Base-by-base conservation (phyloP, 2,113 vertebrate species). In the Sceloporus tristichus region DNA sequence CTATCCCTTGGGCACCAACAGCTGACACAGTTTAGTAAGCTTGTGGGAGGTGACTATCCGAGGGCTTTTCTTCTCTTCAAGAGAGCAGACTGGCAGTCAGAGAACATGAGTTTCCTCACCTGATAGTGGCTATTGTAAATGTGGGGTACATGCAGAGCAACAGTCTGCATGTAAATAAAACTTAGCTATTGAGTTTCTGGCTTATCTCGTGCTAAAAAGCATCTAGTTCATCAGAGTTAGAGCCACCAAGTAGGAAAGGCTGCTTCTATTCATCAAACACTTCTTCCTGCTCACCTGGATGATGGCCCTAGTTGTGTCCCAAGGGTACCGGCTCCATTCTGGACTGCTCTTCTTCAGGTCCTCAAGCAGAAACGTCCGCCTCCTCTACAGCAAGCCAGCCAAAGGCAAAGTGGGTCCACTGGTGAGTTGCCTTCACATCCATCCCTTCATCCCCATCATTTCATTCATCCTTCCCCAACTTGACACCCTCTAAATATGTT, bases 301-400 rank as follows among this genome's bases (percentile, higher is more conserved):
- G 0, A 91, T 92, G 91, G 5, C 74, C 27, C 62, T 80, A 53
- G 0, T 82, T 76, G 66, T 1, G 38, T 18, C 0, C 1, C 48
- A 14, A 0, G 71, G 74, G 27, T 87, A 56, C 6, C 8, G 9
- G 48, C 85, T 93, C 62, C 29, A 82, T 70, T 56, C 74, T 38
- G 48, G 40, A 14, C 23, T 40, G 23, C 9, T 78, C 59, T 0
- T 6, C 70, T 73, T 84, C 19, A 42, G 85, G 34, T 80, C 54
- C 56, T 71, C 73, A 25, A 0, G 0, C 0, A 29, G 88, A 87
- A 73, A 56, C 2, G 68, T 53, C 2, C 1, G 9, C 89, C 92
- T 83, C 77, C 91, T 97, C 90, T 94, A 92, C 92, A 96, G 95
- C 93, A 97, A 96, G 62, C 96, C 97, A 5, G 92, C 97, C 0